Evolutionary conservation across 2,888 invertebrate species (phyloP).

Genomic region (Stratiomys singularior): DNA sequence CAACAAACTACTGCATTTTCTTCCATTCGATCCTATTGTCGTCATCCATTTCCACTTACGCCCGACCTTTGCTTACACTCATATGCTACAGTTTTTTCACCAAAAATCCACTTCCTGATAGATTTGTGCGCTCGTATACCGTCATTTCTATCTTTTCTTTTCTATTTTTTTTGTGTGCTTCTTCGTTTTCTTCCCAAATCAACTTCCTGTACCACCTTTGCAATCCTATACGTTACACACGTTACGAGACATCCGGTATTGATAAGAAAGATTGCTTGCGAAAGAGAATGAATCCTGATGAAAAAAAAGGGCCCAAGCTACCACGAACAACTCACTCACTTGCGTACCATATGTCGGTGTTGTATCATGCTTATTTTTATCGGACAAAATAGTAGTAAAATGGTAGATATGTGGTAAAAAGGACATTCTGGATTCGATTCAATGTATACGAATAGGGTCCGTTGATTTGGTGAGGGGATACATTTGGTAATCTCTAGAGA

Average conservation of each 20-base stretch:
- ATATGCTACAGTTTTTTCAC: background rate
- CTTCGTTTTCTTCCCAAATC: background rate
- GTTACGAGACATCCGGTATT: constrained; percentile 18
- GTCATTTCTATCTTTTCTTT: constrained; percentile 4
- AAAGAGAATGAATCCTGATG: background rate
- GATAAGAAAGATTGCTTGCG: constrained; percentile 29
- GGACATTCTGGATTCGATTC: background rate
- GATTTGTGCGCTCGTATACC: background rate
- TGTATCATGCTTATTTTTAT: background rate
- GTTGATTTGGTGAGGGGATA: constrained; percentile 49
- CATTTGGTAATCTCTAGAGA: constrained; percentile 48
- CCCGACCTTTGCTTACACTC: too few relatives aligned
- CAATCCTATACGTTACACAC: constrained; percentile 1
- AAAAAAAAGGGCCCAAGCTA: background rate
- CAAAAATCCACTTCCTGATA: constrained; percentile 5
- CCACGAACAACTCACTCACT: background rate
- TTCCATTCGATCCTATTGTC: background rate
- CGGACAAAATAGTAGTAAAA: constrained; percentile 5
- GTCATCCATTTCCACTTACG: too few relatives aligned
- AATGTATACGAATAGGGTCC: constrained; percentile 24
- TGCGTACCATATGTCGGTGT: background rate
- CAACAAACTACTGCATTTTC: background rate
- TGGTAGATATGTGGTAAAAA: constrained; percentile 5
- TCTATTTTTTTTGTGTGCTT: background rate
- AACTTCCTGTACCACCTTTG: background rate